A percentile compares a stretch with the other conserved stretches of the same genome.
phyloP scores from a whole-genome alignment of 2,888 invertebrate genomes.

The Arge pagana region DNA sequence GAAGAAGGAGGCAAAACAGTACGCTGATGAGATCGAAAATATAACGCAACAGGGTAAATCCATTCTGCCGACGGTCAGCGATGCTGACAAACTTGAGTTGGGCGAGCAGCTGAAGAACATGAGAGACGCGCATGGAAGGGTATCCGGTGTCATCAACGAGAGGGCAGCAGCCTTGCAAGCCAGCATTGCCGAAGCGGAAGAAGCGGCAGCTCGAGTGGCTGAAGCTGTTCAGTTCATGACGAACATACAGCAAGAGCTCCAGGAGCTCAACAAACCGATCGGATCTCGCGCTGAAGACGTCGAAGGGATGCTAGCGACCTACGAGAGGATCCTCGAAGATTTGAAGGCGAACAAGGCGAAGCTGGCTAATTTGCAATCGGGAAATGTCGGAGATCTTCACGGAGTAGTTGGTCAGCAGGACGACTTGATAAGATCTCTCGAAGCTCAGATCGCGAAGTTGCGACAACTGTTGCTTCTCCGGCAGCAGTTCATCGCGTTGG shows the following conservation, averaged over 20 bases:
- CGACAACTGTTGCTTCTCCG: constrained; percentile 78
- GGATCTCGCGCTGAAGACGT: constrained; percentile 89
- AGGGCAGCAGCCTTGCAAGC: constrained; percentile 74
- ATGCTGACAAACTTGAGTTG: constrained; percentile 82
- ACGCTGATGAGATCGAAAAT: constrained; percentile 73
- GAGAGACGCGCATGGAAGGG: constrained; percentile 77
- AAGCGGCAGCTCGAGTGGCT: constrained; percentile 78
- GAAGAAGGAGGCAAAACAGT: constrained; percentile 72
- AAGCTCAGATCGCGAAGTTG: constrained; percentile 82
- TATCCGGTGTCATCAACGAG: constrained; percentile 76
- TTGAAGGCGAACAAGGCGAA: constrained; percentile 79
- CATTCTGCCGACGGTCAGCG: constrained; percentile 78
- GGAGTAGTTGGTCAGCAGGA: constrained; percentile 82
- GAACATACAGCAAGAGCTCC: constrained; percentile 81
- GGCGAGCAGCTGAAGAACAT: constrained; percentile 80
- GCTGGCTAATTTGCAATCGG: constrained; percentile 76
- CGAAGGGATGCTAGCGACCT: constrained; percentile 76
- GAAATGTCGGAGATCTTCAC: constrained; percentile 78
- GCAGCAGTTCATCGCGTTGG: constrained; percentile 85
- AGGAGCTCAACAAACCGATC: constrained; percentile 82
- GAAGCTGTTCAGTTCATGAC: constrained; percentile 81
- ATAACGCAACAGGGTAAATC: constrained; percentile 80
- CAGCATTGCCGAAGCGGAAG: constrained; percentile 80
- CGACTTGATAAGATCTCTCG: constrained; percentile 81
- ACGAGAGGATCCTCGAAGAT: constrained; percentile 78